These are phyloP conservation scores for Platycercus adscitus DNA, from an alignment of 2,113 vertebrate species.

Conservation along the genomic window DNA sequence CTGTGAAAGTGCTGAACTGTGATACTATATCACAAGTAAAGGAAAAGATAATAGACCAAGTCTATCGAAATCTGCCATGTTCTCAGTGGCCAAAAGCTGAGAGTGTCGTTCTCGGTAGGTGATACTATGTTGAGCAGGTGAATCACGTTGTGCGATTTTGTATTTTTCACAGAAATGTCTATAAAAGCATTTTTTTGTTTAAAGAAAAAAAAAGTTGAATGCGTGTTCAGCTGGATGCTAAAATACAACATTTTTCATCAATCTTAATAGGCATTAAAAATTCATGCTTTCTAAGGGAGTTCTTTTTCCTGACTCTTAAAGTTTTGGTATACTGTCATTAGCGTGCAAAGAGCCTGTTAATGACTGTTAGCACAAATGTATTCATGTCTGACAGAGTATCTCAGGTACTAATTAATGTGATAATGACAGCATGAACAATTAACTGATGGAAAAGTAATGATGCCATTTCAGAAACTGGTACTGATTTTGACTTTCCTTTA, in stretches of 20 bases:
- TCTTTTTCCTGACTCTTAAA: background rate
- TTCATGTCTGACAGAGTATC: constrained; percentile 54
- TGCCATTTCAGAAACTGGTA: constrained; percentile 42
- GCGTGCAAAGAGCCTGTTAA: constrained; percentile 36
- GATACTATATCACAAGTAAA: constrained; percentile 97
- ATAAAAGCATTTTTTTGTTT: background rate
- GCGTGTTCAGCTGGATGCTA: background rate
- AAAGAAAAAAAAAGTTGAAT: background rate
- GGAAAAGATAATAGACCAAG: constrained; percentile 97
- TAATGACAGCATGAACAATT: constrained; percentile 56
- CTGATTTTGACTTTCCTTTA: constrained; percentile 23
- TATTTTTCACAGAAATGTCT: background rate
- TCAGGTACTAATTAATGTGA: constrained; percentile 59
- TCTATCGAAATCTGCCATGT: constrained; percentile 89
- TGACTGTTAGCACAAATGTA: constrained; percentile 47
- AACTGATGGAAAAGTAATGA: constrained; percentile 51
- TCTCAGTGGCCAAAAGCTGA: constrained; percentile 92
- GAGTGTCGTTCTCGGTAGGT: constrained; percentile 85
- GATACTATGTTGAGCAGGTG: background rate
- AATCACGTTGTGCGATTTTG: background rate
- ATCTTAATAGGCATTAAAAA: background rate
- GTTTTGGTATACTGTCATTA: constrained; percentile 36
- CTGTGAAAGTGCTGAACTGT: constrained; percentile 95
- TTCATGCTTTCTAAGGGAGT: background rate
- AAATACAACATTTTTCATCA: background rate